Percentiles rank a stretch among this genome's conserved stretches.
Conservation (phyloP, 2,113 vertebrate species). For the Pristiophorus japonicus region DNA sequence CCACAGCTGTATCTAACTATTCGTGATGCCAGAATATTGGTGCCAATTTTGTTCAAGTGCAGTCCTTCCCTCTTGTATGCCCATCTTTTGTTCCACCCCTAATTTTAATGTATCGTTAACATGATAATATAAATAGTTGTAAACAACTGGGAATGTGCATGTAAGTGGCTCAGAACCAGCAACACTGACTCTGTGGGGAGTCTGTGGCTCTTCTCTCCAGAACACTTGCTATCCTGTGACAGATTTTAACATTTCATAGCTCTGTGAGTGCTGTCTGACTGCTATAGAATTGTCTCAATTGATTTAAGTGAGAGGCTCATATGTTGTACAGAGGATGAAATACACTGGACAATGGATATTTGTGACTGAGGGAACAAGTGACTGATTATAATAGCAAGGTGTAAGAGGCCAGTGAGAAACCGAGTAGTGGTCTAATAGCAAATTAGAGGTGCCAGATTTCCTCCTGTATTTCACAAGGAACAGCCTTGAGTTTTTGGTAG, state of each 20-base stretch:
- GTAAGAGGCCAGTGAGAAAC: not conserved
- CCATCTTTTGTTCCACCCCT: not conserved
- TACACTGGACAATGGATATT: not conserved
- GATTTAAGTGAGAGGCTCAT: not conserved
- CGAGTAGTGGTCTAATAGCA: no score
- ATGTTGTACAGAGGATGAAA: not conserved
- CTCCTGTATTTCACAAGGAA: no score
- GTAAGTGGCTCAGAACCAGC: no score
- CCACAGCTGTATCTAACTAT: not conserved
- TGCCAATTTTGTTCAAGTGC: not conserved
- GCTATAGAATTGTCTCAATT: not conserved
- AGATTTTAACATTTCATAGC: not conserved
- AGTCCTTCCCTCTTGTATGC: not conserved
- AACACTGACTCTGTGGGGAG: not conserved
- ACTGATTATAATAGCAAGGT: not conserved
- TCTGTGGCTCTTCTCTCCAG: not conserved
- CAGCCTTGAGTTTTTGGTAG: no score
- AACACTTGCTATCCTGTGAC: not conserved
- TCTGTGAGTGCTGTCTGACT: not conserved
- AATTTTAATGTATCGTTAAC: not conserved
- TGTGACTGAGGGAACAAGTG: not conserved
- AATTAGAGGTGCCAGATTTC: no score
- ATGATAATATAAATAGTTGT: not conserved
- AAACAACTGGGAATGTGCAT: not conserved
- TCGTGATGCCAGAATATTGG: not conserved